Evolutionary conservation across 2,888 invertebrate genomes (phyloP), one percentile per base, ranked within the genome.

Genomic region (Melikaiella ostensackeni): DNA sequence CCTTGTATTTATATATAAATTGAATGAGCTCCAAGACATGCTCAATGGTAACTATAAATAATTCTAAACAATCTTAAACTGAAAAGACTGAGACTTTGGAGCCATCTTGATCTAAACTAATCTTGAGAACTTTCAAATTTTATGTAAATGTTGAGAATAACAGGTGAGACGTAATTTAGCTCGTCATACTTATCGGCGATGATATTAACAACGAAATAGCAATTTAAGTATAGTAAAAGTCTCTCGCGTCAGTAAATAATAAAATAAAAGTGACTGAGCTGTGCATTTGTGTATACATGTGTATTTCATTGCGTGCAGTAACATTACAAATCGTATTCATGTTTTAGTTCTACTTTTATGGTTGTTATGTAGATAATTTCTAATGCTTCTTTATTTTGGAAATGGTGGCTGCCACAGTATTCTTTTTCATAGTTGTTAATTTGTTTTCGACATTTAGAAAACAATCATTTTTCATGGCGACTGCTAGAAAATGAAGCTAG

Each of bases 1-100:
- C 13, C 11, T 9, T 4, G 21, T 50, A 50, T 50, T 7, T 16
- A 57, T 11, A 11, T 24, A 57, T 57, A 24, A 24, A 57, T 24
- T 66, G 24, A 42, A 13, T 46, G 46, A 66, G 66, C 46, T 42
- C 16, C 19, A 16, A 66, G 27, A 46, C 57, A 24, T 57, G 77
- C 76, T 80, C 79, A 79, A 78, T 80, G 46, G 38, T 46, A 76
- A 75, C 73, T 57, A 62, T 74, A 50, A 13, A 55, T 57, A 57
- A 74, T 35, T 78, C 64, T 75, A 78, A 64, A 21, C 62, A 63
- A 76, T 75, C 76, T 59, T 66, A 75, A 81, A 86, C 83, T 74
- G n/a, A 81, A 86, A 90, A 91, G 91, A 91, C 91, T 91, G 90
- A 91, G 85, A 84, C 84, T 86, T 86, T 84, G 90, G 90, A 90